Conservation (phyloP, 1,140 invertebrate species). For the Solenopsis fugax region DNA sequence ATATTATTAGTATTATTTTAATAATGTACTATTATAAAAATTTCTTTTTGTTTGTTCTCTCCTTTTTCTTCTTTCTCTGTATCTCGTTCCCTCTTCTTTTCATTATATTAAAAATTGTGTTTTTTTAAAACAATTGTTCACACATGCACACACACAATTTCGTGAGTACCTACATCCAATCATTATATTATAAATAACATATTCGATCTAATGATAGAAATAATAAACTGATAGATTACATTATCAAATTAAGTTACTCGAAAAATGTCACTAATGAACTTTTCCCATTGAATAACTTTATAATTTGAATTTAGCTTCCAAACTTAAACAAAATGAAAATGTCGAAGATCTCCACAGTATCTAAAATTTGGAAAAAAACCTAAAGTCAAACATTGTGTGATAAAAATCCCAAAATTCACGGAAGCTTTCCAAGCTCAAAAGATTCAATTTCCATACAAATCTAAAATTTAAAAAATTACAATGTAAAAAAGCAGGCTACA, state of each 20-base stretch:
- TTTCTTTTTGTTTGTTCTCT: neutral
- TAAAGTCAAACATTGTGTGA: neutral
- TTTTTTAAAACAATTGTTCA: neutral
- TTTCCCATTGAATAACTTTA: neutral
- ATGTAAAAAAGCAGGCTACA: slow-evolving; percentile 1
- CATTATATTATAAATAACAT: slow-evolving; percentile 8
- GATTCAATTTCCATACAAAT: neutral
- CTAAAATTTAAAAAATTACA: neutral
- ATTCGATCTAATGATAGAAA: neutral
- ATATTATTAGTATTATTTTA: slow-evolving; percentile 33
- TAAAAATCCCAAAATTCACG: neutral
- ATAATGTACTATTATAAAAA: slow-evolving; percentile 5
- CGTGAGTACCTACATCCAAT: slow-evolving; percentile 11
- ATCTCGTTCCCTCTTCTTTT: neutral
- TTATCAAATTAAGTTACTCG: neutral
- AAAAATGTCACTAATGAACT: neutral
- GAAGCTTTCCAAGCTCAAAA: neutral
- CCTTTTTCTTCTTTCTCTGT: neutral
- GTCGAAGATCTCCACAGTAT: neutral
- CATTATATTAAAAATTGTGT: neutral
- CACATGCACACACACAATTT: slow-evolving; percentile 14
- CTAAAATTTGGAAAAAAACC: neutral
- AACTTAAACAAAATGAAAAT: neutral
- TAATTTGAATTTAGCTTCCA: neutral
- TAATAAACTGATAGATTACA: neutral